Evolutionary conservation across 1,140 invertebrate species (phyloP).

Genomic region (Lepeophtheirus salmonis): DNA sequence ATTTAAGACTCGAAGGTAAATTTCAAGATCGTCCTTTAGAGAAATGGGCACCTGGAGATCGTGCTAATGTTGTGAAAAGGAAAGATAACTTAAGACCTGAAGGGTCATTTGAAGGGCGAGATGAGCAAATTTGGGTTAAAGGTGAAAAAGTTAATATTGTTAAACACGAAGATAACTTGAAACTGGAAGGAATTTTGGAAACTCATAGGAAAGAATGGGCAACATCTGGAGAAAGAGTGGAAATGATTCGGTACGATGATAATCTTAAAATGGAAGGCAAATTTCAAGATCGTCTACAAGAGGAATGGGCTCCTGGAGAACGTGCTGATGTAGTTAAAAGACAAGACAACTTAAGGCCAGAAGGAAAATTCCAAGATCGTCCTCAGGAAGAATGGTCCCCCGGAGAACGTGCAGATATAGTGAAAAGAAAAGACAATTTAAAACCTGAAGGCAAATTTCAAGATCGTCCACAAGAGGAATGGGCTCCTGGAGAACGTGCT

Average conservation of each 20-base stretch:
- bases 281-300: constrained; percentile 24
- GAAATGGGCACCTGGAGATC: constrained; percentile 25
- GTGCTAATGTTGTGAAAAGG: constrained; percentile 27
- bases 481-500: constrained; percentile 27
- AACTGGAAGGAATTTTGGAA: constrained; percentile 23
- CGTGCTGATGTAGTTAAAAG: constrained; percentile 20
- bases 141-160: constrained; percentile 21
- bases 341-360: constrained; percentile 23
- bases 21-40: constrained; percentile 24
- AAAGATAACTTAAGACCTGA: constrained; percentile 38
- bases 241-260: constrained; percentile 9
- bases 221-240: constrained; percentile 15
- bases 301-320: constrained; percentile 24
- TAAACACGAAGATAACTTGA: constrained; percentile 22
- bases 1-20: constrained; percentile 23
- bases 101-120: constrained; percentile 35
- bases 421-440: not conserved
- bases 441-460: constrained; percentile 14
- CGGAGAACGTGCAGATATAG: constrained; percentile 22
- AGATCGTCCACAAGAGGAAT: constrained; percentile 25
- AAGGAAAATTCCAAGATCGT: constrained; percentile 25
- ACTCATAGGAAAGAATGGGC: constrained; percentile 25
- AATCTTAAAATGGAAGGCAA: constrained; percentile 32
- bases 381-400: constrained; percentile 26
- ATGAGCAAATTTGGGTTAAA: not conserved